Conservation (phyloP, 2,888 invertebrate genomes). For the Lucinisca nassula region DNA sequence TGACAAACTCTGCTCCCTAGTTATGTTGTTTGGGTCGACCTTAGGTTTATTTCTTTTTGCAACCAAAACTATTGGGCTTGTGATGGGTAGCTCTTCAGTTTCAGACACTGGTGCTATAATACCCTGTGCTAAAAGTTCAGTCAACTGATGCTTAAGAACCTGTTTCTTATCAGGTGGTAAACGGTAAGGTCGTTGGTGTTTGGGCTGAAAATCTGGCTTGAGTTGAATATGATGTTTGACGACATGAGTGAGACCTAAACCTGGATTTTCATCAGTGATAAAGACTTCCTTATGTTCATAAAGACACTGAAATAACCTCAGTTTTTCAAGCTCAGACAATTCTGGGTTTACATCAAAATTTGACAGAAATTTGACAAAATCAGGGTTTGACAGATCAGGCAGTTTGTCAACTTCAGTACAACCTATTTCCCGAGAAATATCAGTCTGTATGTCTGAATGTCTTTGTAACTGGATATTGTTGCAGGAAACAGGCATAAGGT, state of each 20-base stretch:
- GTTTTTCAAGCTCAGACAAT: background rate
- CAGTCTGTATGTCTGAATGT: background rate
- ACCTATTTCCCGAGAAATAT: background rate
- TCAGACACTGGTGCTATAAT: slow-evolving; percentile 7
- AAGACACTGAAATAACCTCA: background rate
- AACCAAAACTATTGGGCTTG: background rate
- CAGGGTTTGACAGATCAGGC: too few species aligned
- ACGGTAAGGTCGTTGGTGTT: background rate
- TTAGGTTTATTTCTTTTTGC: slow-evolving; percentile 12
- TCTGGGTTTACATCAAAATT: slow-evolving; percentile 2
- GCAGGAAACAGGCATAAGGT: background rate
- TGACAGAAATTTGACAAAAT: background rate
- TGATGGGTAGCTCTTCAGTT: slow-evolving; percentile 11
- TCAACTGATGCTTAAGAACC: background rate
- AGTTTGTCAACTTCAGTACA: too few species aligned
- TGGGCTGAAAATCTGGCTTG: background rate
- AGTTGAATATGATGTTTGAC: background rate
- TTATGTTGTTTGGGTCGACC: background rate
- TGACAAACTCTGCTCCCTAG: slow-evolving; percentile 31
- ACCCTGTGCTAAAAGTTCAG: background rate
- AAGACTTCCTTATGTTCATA: background rate
- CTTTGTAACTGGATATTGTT: too few species aligned
- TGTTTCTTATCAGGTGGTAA: background rate
- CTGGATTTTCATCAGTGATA: too few species aligned
- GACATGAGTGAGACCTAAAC: background rate